A percentile compares a stretch with the other conserved stretches of the same genome.
Conservation (phyloP, 2,888 invertebrate genomes). For the Monoplex corrugatus region DNA sequence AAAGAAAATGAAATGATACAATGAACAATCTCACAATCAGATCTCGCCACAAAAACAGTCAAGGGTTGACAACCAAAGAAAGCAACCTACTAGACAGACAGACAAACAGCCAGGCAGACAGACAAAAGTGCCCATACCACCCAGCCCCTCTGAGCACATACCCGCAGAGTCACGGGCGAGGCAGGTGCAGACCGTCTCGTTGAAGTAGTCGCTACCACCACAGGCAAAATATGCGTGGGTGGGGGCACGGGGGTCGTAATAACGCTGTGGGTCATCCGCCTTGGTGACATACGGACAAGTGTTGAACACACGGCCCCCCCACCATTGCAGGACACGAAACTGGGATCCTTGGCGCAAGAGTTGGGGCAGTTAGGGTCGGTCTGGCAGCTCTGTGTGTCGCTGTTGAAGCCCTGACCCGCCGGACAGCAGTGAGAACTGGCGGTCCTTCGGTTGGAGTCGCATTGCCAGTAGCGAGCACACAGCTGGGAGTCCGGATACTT, state of each 20-base stretch:
- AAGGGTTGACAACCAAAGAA: too few species aligned
- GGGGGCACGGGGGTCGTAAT: not conserved
- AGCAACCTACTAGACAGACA: too few species aligned
- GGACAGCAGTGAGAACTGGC: constrained; percentile 53
- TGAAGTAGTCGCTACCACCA: constrained; percentile 19
- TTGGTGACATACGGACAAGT: constrained; percentile 30
- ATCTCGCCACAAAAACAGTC: too few species aligned
- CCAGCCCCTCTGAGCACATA: not conserved
- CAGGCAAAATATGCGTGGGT: not conserved
- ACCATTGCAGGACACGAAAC: not conserved
- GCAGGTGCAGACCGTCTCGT: constrained; percentile 31
- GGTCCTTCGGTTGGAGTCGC: constrained; percentile 44
- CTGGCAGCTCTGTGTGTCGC: constrained; percentile 35
- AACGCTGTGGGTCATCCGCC: not conserved
- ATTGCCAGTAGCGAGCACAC: constrained; percentile 57
- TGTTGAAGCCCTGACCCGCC: constrained; percentile 53
- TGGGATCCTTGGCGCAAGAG: constrained; percentile 46
- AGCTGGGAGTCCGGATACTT: constrained; percentile 46
- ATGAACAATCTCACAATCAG: too few species aligned
- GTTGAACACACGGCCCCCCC: not conserved
- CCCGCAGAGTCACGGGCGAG: not conserved
- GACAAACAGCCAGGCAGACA: not conserved
- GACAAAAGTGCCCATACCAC: not conserved
- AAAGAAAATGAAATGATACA: too few species aligned
- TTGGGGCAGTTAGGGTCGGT: constrained; percentile 52